phyloP scores from a whole-genome alignment of 1,140 invertebrate genomes.

The Stegodyphus mimosarum region DNA sequence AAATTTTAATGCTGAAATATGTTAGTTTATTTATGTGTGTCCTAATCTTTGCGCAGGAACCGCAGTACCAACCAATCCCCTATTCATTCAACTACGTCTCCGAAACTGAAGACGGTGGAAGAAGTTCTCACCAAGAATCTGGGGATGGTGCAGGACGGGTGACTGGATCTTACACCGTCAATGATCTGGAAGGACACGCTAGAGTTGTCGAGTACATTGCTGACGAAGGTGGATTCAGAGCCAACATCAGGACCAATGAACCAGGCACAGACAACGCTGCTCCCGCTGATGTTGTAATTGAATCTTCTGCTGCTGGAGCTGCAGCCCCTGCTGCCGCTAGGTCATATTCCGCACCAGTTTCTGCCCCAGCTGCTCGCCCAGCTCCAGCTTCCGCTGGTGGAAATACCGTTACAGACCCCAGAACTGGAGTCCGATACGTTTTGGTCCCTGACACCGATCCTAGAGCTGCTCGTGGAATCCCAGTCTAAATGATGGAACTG shows the following conservation, averaged over 20 bases:
- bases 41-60: not conserved
- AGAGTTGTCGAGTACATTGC: constrained; percentile 65
- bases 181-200: constrained; percentile 62
- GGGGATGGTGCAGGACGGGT: constrained; percentile 56
- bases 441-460: not conserved
- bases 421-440: not conserved
- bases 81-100: constrained; percentile 65
- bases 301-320: constrained; percentile 18
- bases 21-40: too few relatives aligned
- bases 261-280: constrained; percentile 28
- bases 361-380: too few relatives aligned
- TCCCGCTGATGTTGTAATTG: constrained; percentile 38
- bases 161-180: constrained; percentile 62
- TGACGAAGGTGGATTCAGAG: constrained; percentile 66
- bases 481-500: too few relatives aligned
- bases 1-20: too few relatives aligned
- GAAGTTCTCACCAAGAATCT: constrained; percentile 43
- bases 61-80: not conserved
- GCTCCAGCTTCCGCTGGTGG: not conserved
- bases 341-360: not conserved
- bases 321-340: not conserved
- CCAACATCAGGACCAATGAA: constrained; percentile 56
- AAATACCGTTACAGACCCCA: not conserved
- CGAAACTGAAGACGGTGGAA: constrained; percentile 46
- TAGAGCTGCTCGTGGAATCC: not conserved